Base-by-base conservation (phyloP, 2,888 invertebrate genomes). In the Hemicrepidius hirtus region DNA sequence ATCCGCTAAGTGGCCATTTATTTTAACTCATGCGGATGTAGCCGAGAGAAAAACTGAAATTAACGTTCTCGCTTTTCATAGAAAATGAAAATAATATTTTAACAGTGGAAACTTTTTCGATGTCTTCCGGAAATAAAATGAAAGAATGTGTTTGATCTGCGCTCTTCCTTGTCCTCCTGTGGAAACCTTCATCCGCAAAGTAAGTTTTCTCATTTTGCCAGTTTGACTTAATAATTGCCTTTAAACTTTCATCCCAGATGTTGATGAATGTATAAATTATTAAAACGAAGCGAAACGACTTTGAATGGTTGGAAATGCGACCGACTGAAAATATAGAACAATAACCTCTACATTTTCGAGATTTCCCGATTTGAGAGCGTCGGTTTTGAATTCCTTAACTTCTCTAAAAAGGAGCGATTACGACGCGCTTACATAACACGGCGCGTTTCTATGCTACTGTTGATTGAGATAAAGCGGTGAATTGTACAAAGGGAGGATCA, bases 71-170 rank as follows among this genome's bases (percentile, higher is more conserved):
- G 55, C 40, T 70, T 64, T 35, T 64, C 64, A 55, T 44, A 37
- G 55, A 57, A 70, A 70, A 69, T 69, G 69, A 69, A 68, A 70
- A 70, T 70, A 70, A 70, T 70, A 70, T 70, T 70, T 70, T 70
- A 64, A 57, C 63, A 55, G 44, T 44, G 37, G 28, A 49, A 68
- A 44, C 55, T 57, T 66, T 57, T 37, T 20, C 44, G 46, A 55
- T 40, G 60, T 44, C 21, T 28, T 28, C 9, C 10, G 59, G 44
- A 57, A 57, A 57, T 57, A 40, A 53, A 57, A 3, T 18, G 28
- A 16, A 57, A 57, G 37, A 57, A 57, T 37, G 32, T 55, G 57
- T 40, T 57, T 37, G 53, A 53, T 53, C 53, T 1, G 49, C 1
- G 40, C 18, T 16, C 44, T 16, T 44, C 44, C 13, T 21, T 28